Evolutionary conservation across 2,113 vertebrate genomes (phyloP), one percentile per base, ranked within the genome.

Genomic region (Leptodactylus fuscus): DNA sequence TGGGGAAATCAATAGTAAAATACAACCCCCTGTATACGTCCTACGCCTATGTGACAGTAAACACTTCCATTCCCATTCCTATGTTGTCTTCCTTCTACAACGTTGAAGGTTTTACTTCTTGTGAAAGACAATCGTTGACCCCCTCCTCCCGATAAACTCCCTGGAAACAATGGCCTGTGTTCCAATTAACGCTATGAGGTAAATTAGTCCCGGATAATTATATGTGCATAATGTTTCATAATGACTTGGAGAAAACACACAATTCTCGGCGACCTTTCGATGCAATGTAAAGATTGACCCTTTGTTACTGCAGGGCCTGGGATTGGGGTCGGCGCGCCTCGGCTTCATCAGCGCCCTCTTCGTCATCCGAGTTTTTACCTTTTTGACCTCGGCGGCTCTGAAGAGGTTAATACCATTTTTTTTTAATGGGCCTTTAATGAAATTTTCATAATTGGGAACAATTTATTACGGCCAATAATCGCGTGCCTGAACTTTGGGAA

Each of bases 401-500:
- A 80, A 80, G 53, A 51, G 58, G 58, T 85, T 78, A 78, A 82
- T 5, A 4, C 27, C 5, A 27, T 34, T 67, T 67, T 62, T 55
- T 48, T 71, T 46, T 38, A 85, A 69, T 77, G 53, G 44, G 62
- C 75, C 74, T 49, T 85, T 53, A 58, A 69, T 53, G 65, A 79
- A 34, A 70, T 60, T 38, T 79, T 85, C 34, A 15, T 70, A 79
- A 67, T 78, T 70, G 44, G 46, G 60, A 53, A 48, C 38, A 48
- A 79, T 78, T 67, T 85, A 69, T 69, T 69, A 70, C 60, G 48
- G 24, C 67, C 84, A 81, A 86, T 81, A 81, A 81, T 71, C 65
- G 58, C n/a, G 24, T 12, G 49, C 36, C 78, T 86, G 76, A 81
- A 81, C 76, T 86, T 81, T 44, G 22, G 29, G 51, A 86, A 80